Conservation (phyloP, 2,888 invertebrate genomes). For the Eupeodes luniger region DNA sequence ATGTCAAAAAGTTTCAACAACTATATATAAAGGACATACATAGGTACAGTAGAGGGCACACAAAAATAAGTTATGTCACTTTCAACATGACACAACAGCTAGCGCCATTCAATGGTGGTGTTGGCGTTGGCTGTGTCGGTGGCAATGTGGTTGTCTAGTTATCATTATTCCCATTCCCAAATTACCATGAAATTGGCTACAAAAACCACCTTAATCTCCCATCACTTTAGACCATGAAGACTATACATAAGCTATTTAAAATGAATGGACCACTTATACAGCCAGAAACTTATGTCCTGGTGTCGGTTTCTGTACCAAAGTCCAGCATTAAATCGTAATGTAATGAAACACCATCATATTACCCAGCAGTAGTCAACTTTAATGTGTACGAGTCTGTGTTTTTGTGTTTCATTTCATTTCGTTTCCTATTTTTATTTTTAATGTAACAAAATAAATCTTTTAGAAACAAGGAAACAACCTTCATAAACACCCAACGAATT, state of each 20-base stretch:
- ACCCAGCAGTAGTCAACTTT: background rate
- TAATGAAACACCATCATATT: background rate
- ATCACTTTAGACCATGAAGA: background rate
- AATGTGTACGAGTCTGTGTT: conserved; percentile 29
- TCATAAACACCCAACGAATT: conserved; percentile 13
- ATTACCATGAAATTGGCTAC: background rate
- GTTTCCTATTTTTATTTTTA: background rate
- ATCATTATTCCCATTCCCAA: background rate
- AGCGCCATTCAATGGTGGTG: too few relatives aligned
- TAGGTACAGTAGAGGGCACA: background rate
- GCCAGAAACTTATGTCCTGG: background rate
- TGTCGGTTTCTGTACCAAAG: background rate
- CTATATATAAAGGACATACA: background rate
- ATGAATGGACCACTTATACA: conserved; percentile 48
- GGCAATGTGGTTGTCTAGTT: background rate
- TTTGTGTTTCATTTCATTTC: background rate
- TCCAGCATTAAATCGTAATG: background rate
- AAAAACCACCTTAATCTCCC: background rate
- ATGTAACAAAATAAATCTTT: conserved; percentile 53
- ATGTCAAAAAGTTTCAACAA: background rate
- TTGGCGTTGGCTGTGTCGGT: too few relatives aligned
- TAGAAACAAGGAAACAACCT: conserved; percentile 17
- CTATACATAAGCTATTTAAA: conserved; percentile 42
- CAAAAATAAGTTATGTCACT: background rate
- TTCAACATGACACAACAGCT: background rate